phyloP scores from a whole-genome alignment of 92 coral and sea anemone genomes.

The Siderastrea siderea region DNA sequence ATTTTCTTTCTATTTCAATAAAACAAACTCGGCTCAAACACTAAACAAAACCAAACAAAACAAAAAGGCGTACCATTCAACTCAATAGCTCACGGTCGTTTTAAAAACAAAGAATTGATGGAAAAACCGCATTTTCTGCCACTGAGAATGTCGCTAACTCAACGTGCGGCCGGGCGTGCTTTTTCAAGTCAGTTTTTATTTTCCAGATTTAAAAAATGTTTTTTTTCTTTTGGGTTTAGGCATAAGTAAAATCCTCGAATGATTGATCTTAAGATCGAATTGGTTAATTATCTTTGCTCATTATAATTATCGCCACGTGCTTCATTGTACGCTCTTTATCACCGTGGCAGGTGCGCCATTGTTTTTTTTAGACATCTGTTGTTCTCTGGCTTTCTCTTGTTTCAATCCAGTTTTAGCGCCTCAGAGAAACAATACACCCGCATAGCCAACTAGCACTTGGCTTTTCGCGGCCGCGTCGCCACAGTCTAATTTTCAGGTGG shows the following conservation, averaged over 20 bases:
- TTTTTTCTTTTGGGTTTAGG: background rate
- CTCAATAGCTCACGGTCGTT: background rate
- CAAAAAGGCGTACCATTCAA: background rate
- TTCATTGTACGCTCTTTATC: background rate
- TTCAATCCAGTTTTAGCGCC: conserved; percentile 11
- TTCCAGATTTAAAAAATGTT: background rate
- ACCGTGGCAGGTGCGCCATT: conserved; percentile 28
- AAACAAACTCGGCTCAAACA: conserved; percentile 19
- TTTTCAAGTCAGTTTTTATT: background rate
- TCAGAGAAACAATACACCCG: conserved; percentile 9
- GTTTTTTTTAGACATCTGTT: conserved; percentile 11
- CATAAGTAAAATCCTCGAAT: background rate
- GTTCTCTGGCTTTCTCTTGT: background rate
- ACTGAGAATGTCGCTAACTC: background rate
- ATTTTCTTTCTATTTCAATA: conserved; percentile 9
- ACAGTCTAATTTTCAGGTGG: conserved; percentile 21
- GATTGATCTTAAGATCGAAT: conserved; percentile 14
- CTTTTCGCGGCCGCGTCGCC: conserved; percentile 28
- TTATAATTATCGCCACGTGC: conserved; percentile 40
- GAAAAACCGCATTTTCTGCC: background rate
- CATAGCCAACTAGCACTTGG: conserved; percentile 27
- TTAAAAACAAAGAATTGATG: background rate
- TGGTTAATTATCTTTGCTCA: conserved; percentile 23
- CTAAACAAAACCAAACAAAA: conserved; percentile 17
- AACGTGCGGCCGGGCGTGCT: background rate